Evolutionary conservation across 2,113 vertebrate species (phyloP), one percentile per base, ranked within the genome.

Genomic region (Baryphthengus martii): DNA sequence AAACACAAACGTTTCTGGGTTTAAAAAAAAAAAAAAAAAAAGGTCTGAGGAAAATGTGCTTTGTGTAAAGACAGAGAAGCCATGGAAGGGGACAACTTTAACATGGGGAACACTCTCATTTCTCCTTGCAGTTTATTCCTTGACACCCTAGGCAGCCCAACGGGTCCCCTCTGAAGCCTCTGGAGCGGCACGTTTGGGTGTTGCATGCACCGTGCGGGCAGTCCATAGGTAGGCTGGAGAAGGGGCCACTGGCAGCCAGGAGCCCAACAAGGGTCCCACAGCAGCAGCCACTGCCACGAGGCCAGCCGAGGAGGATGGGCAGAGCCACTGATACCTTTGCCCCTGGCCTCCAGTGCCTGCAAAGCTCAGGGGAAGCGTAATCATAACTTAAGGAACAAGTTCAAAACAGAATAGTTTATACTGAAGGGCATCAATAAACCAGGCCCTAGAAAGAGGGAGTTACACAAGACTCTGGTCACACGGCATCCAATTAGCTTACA

Each of bases 101-200:
- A 37, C 0, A 0, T 3, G 17, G 88, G 10, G 26, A 77, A 26
- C 7, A 11, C 20, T 18, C 21, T 19, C 4, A 2, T 31, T 59
- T 33, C 28, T 2, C 0, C 21, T 42, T 23, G 14, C 0, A 0
- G 37, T 13, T 62, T 28, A 24, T 9, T 19, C 28, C 25, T 16
- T 3, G 4, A 53, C 10, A 40, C 3, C 2, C 10, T 1, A 4
- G 24, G 50, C 1, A 1, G 49, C 13, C 10, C 39, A 26, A 11
- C 1, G 0, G 12, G 9, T 15, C 20, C 19, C 25, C 7, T 25
- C 5, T 2, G 17, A 26, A 42, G 7, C 21, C 6, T 13, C 45
- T 0, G 0, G 10, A 29, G 8, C 1, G 44, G 47, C 11, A 25
- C 3, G 1, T 24, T 55, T 7, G 9, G 12, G 26, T 8, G 55